Conservation (phyloP, 2,888 invertebrate species). For the Stratiomys singularior region DNA sequence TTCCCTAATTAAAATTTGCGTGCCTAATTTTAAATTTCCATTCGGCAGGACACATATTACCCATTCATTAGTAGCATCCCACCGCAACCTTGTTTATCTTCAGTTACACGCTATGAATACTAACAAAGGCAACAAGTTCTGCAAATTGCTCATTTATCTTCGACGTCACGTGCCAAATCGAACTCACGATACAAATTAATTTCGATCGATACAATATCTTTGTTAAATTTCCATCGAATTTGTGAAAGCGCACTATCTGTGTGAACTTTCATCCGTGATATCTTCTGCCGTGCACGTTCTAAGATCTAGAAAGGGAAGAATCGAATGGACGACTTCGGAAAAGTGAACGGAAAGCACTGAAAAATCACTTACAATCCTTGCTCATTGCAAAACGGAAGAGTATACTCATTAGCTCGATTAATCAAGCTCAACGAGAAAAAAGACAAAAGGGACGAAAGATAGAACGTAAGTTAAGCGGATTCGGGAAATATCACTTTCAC, state of each 20-base stretch:
- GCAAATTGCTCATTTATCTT: not conserved
- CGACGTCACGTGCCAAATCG: conserved; percentile 28
- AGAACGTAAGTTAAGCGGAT: not conserved
- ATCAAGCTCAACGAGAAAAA: not conserved
- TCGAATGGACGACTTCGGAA: not conserved
- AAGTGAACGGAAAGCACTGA: not conserved
- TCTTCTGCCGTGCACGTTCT: too few species aligned
- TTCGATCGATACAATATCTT: conserved; percentile 19
- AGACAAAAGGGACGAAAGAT: not conserved
- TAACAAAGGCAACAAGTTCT: conserved; percentile 10
- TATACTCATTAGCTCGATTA: not conserved
- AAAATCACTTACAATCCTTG: not conserved
- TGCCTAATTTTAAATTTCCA: not conserved
- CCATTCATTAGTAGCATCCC: not conserved
- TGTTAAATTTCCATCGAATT: conserved; percentile 10
- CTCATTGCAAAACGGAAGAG: not conserved
- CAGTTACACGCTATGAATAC: not conserved
- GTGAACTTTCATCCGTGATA: conserved; percentile 1
- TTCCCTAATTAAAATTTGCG: too few species aligned
- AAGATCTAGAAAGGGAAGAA: not conserved
- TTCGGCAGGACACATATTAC: not conserved
- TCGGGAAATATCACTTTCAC: not conserved
- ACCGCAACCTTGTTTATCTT: not conserved
- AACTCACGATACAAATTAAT: conserved; percentile 40
- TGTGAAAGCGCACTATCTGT: too few species aligned